These are phyloP conservation scores for Margarornis squamiger DNA, from an alignment of 2,797 vertebrate genomes.

Conservation along the genomic window DNA sequence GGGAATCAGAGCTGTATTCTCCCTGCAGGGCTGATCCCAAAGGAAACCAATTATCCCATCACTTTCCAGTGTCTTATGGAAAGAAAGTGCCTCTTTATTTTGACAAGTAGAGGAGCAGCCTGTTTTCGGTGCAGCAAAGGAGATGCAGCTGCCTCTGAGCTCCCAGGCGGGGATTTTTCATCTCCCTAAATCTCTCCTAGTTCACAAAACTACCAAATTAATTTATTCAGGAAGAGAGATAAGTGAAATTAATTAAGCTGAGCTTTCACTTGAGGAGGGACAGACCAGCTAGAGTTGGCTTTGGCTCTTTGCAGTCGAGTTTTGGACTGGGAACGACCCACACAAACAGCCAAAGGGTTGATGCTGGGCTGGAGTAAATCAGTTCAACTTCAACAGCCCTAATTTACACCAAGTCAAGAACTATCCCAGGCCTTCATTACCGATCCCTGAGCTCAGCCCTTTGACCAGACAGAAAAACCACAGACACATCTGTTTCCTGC, in stretches of 20 bases:
- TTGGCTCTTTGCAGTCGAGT: accelerated
- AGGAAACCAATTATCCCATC: conserved; percentile 20
- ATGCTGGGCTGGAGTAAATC: neutral
- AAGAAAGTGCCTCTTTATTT: conserved; percentile 17
- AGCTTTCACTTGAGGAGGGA: neutral
- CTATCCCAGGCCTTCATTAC: neutral
- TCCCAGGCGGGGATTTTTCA: neutral
- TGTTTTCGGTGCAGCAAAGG: neutral
- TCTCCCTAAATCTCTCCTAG: neutral
- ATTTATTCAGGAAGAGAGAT: neutral
- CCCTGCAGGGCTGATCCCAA: neutral
- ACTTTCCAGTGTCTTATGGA: neutral
- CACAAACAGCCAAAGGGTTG: neutral
- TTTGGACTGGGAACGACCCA: neutral
- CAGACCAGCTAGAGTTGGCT: accelerated
- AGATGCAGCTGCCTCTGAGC: neutral
- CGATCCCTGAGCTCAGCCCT: neutral
- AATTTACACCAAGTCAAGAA: neutral
- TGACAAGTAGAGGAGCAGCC: neutral
- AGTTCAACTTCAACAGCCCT: neutral
- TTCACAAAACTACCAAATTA: neutral
- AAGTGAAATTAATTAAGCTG: neutral
- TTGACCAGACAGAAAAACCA: conserved; percentile 35
- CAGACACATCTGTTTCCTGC: conserved; percentile 60
- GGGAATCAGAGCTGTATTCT: neutral